Percentiles rank a stretch among this genome's conserved stretches.
phyloP scores from a whole-genome alignment of 2,797 vertebrate genomes.

The Esox lucius region DNA sequence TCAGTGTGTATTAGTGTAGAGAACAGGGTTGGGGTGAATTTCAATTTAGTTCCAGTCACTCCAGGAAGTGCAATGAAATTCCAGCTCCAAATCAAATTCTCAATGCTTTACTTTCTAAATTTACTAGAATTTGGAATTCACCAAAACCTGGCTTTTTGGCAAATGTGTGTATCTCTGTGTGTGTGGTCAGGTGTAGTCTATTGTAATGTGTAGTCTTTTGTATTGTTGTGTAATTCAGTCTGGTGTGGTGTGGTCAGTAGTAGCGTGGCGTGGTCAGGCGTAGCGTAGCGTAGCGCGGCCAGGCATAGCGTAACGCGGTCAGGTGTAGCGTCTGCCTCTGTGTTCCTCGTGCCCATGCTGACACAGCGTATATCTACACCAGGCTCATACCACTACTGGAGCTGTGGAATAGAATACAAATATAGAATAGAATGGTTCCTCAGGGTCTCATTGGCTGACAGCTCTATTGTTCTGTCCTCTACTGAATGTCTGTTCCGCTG shows the following conservation, averaged over 20 bases:
- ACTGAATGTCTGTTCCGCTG: not conserved
- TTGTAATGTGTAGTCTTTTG: no score
- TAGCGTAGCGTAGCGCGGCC: not conserved
- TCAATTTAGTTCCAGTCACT: no score
- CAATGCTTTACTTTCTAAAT: no score
- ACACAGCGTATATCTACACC: not conserved
- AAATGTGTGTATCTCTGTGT: no score
- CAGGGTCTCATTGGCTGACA: not conserved
- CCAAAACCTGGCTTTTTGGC: no score
- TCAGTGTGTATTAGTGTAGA: not conserved
- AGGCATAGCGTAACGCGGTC: not conserved
- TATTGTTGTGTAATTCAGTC: no score
- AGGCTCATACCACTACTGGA: not conserved
- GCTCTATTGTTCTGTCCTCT: constrained; percentile 4
- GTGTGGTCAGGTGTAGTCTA: not conserved
- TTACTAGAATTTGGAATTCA: no score
- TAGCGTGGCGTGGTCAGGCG: not conserved
- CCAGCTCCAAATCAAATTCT: no score
- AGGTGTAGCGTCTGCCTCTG: not conserved
- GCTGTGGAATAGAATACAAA: constrained; percentile 8
- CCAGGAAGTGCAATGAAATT: no score
- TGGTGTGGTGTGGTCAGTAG: not conserved
- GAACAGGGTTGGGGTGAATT: no score
- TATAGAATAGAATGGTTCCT: constrained; percentile 3
- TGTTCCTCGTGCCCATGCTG: not conserved